phyloP scores from a whole-genome alignment of 2,113 vertebrate genomes.

The Syrrhaptes paradoxus region DNA sequence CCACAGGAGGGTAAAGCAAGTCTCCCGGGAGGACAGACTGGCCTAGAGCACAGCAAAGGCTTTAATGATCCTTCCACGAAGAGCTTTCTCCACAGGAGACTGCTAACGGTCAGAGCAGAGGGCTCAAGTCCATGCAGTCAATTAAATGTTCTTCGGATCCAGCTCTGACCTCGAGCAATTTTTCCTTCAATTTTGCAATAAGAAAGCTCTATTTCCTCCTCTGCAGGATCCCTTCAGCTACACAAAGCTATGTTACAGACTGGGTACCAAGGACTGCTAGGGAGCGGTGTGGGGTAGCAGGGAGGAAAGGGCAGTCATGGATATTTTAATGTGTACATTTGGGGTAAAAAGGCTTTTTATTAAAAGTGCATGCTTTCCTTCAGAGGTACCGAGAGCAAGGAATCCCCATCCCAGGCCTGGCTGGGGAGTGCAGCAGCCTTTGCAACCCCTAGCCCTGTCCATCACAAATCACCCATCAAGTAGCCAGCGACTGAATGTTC shows the following conservation, averaged over 20 bases:
- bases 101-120: neutral
- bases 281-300: neutral
- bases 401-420: conserved; percentile 35
- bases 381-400: conserved; percentile 24
- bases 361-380: conserved; percentile 73
- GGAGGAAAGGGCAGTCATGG: neutral
- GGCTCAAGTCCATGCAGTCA: neutral
- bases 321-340: neutral
- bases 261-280: neutral
- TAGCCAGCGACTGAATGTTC: conserved; percentile 93
- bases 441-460: conserved; percentile 34
- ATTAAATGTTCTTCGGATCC: neutral
- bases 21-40: neutral
- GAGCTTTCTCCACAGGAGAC: neutral
- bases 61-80: neutral
- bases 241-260: conserved; percentile 10
- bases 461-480: conserved; percentile 73
- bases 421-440: conserved; percentile 11
- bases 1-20: neutral
- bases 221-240: neutral
- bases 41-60: neutral
- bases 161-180: neutral
- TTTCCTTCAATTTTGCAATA: neutral
- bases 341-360: conserved; percentile 51
- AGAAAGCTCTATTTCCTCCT: neutral